A percentile compares a stretch with the other conserved stretches of the same genome.
Evolutionary conservation across 92 coral and sea anemone genomes (phyloP).

Genomic region (Plumapathes pennacea): DNA sequence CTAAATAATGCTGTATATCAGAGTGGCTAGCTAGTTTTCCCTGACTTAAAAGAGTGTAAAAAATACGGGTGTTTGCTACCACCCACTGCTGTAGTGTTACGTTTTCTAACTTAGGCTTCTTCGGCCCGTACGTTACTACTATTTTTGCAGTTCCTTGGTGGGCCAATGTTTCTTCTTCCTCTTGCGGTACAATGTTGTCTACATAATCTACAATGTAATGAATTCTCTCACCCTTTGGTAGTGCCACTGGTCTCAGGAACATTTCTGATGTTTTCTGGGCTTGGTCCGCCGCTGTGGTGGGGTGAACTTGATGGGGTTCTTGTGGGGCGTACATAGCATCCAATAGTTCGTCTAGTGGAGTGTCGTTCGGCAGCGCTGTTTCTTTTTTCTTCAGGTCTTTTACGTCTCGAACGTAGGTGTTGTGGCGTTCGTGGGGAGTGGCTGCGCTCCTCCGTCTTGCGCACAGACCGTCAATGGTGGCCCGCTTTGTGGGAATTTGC

Average conservation of each 20-base stretch:
- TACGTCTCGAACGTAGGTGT: too few relatives aligned
- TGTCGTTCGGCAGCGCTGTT: too few relatives aligned
- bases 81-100: constrained; percentile 11
- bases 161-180: constrained; percentile 8
- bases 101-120: constrained; percentile 12
- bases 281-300: too few relatives aligned
- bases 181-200: constrained; percentile 4
- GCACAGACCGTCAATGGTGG: too few relatives aligned
- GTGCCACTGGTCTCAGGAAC: constrained; percentile 11
- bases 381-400: too few relatives aligned
- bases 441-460: too few relatives aligned
- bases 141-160: constrained; percentile 2
- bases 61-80: constrained; percentile 8
- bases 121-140: constrained; percentile 9
- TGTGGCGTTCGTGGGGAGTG: too few relatives aligned
- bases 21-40: not conserved
- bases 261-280: not conserved
- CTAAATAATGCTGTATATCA: constrained; percentile 20
- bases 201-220: constrained; percentile 9
- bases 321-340: too few relatives aligned
- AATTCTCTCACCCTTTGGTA: constrained; percentile 17
- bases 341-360: too few relatives aligned
- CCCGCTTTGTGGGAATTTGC: too few relatives aligned
- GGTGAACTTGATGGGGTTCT: too few relatives aligned
- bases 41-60: not conserved